Conservation (phyloP, 2,888 invertebrate species). For the Mythimna vitellina region DNA sequence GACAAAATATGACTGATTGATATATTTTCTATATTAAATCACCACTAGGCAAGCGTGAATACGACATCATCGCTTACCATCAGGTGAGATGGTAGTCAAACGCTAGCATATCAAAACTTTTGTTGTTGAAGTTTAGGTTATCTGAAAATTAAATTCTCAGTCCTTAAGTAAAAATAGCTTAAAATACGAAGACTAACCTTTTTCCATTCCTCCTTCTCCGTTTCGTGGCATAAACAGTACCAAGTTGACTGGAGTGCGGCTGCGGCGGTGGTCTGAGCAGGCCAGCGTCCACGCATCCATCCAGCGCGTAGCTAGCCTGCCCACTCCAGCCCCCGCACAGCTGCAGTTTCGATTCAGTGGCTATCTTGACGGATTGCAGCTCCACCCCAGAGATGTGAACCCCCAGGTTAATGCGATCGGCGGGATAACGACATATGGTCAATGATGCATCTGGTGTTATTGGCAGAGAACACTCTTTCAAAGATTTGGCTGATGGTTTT, state of each 20-base stretch:
- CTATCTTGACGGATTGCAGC: constrained; percentile 85
- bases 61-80: no score
- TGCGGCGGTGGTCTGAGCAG: constrained; percentile 94
- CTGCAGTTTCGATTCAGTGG: constrained; percentile 86
- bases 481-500: not conserved
- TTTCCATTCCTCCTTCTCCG: constrained; percentile 98
- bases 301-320: constrained; percentile 89
- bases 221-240: constrained; percentile 99
- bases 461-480: constrained; percentile 20
- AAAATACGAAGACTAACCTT: constrained; percentile 92
- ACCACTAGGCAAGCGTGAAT: no score
- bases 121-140: not conserved
- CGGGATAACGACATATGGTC: constrained; percentile 53
- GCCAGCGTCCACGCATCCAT: constrained; percentile 95
- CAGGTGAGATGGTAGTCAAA: not conserved
- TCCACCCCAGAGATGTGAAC: constrained; percentile 52
- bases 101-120: not conserved
- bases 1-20: not conserved
- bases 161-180: not conserved
- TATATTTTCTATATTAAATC: not conserved
- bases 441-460: constrained; percentile 48
- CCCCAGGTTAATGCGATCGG: constrained; percentile 48
- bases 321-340: constrained; percentile 87
- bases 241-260: constrained; percentile 95
- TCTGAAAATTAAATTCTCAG: not conserved